Evolutionary conservation across 1,140 invertebrate genomes (phyloP).

Genomic region (Drosophila pruinosa): DNA sequence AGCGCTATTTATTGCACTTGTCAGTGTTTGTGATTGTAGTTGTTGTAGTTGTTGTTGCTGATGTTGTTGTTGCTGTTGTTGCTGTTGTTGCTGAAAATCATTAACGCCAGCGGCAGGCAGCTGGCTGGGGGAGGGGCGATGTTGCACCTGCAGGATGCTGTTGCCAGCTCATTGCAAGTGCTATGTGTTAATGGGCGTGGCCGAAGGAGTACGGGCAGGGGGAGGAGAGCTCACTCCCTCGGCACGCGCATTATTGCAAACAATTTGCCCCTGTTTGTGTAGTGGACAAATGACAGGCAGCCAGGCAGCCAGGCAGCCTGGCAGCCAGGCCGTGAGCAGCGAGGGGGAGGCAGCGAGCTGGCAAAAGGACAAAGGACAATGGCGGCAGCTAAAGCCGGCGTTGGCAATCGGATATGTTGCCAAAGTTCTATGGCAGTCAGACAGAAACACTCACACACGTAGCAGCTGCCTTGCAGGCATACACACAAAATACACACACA

Average conservation of each 20-base stretch:
- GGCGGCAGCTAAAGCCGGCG: constrained; percentile 29
- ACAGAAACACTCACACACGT: constrained; percentile 26
- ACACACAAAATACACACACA: constrained; percentile 25
- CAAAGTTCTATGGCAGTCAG: constrained; percentile 60
- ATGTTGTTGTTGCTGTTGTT: constrained; percentile 16
- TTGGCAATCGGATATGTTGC: constrained; percentile 77
- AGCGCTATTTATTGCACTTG: constrained; percentile 65
- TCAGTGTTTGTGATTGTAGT: constrained; percentile 28
- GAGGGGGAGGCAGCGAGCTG: too few species aligned
- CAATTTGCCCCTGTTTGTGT: constrained; percentile 74
- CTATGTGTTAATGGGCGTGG: constrained; percentile 16
- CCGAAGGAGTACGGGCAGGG: not conserved
- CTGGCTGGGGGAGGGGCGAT: not conserved
- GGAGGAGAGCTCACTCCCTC: constrained; percentile 37
- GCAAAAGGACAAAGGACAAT: constrained; percentile 44
- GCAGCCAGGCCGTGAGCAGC: too few species aligned
- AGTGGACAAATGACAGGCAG: constrained; percentile 65
- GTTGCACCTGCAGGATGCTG: constrained; percentile 34
- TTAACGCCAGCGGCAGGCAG: constrained; percentile 37
- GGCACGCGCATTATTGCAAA: constrained; percentile 77
- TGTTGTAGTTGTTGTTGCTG: constrained; percentile 42
- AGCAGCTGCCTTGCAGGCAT: constrained; percentile 2
- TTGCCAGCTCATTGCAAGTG: constrained; percentile 24
- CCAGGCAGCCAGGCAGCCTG: not conserved
- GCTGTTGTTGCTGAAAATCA: constrained; percentile 54